These are phyloP conservation scores for Mirza zaza DNA, from an alignment of 2,113 vertebrate genomes.

Conservation along the genomic window DNA sequence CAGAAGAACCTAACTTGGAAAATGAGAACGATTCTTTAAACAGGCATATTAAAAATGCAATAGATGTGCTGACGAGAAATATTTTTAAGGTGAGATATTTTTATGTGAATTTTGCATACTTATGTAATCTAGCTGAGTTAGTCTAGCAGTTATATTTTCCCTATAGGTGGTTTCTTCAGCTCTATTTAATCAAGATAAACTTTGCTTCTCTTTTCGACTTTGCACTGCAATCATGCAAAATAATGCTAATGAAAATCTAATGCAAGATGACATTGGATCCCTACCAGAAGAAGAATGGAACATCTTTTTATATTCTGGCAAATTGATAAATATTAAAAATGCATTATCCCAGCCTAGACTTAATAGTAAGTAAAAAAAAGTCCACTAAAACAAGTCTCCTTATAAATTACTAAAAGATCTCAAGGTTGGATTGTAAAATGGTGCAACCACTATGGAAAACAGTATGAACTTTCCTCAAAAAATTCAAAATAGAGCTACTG, in stretches of 20 bases:
- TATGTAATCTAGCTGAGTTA: not conserved
- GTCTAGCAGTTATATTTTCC: not conserved
- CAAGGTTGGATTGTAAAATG: not conserved
- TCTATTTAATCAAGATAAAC: slow-evolving; percentile 79
- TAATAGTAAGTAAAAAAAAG: slow-evolving; percentile 61
- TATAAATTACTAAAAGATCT: not conserved
- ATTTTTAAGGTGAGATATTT: slow-evolving; percentile 78
- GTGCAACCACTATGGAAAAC: not conserved
- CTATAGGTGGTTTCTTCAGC: slow-evolving; percentile 77
- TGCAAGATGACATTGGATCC: not conserved
- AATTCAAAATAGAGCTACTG: not conserved
- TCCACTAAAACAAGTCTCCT: not conserved
- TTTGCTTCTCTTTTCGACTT: slow-evolving; percentile 83
- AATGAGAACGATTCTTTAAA: not conserved
- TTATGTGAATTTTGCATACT: not conserved
- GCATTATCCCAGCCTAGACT: not conserved
- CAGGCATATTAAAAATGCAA: slow-evolving; percentile 43
- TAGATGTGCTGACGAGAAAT: slow-evolving; percentile 72
- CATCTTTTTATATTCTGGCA: slow-evolving; percentile 79
- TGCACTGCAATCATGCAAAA: slow-evolving; percentile 79
- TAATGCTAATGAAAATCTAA: not conserved
- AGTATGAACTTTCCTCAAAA: not conserved
- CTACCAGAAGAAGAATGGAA: slow-evolving; percentile 79
- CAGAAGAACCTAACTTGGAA: not conserved
- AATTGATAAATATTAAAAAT: slow-evolving; percentile 57